phyloP scores from a whole-genome alignment of 2,888 invertebrate species.

The Lithophane ornitopus region DNA sequence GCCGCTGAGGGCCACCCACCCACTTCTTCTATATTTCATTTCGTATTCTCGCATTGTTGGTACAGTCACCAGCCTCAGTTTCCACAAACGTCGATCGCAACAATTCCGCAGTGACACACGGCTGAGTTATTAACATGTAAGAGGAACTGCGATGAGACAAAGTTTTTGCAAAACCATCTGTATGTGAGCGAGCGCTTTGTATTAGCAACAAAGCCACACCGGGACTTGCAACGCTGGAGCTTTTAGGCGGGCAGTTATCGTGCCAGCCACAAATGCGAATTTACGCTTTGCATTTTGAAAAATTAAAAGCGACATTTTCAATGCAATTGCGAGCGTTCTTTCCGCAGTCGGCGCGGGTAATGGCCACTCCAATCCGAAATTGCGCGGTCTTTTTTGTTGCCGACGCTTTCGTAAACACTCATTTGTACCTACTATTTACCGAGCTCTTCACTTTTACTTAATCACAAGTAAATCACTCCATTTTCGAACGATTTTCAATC shows the following conservation, averaged over 20 bases:
- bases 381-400: conserved; percentile 81
- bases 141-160: conserved; percentile 75
- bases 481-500: conserved; percentile 55
- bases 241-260: conserved; percentile 88
- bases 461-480: conserved; percentile 68
- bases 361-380: conserved; percentile 89
- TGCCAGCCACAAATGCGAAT: conserved; percentile 86
- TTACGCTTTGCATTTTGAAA: conserved; percentile 89
- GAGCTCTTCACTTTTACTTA: conserved; percentile 73
- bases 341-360: conserved; percentile 86
- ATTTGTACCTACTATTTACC: conserved; percentile 78
- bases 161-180: conserved; percentile 82
- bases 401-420: conserved; percentile 84
- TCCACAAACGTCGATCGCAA: conserved; percentile 52
- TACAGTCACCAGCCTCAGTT: conserved; percentile 13
- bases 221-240: conserved; percentile 82
- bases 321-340: conserved; percentile 87
- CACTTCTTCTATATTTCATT: conserved; percentile 34
- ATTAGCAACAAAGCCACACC: conserved; percentile 84
- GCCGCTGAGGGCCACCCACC: neutral
- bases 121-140: conserved; percentile 71
- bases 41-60: conserved; percentile 25
- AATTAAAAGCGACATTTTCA: conserved; percentile 89
- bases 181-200: conserved; percentile 85
- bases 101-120: conserved; percentile 46